Conservation (phyloP, 2,888 invertebrate genomes). For the Lasioglossum pauxillum region DNA sequence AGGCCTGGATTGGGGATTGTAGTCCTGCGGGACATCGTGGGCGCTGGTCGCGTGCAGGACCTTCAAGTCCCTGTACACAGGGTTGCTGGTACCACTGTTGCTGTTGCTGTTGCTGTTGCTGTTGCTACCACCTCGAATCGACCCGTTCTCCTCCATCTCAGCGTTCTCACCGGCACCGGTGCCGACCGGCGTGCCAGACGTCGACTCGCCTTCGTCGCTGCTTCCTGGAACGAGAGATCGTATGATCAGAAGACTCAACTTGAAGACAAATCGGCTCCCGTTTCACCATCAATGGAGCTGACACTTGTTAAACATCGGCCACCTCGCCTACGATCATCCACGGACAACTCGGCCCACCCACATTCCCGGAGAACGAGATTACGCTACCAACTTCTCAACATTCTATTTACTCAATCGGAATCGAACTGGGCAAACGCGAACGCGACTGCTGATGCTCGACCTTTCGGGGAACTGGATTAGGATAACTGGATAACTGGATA, state of each 20-base stretch:
- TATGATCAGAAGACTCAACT: neutral
- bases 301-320: neutral
- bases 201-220: slow-evolving; percentile 87
- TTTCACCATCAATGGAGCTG: neutral
- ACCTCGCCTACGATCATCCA: neutral
- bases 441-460: slow-evolving; percentile 33
- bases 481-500: no score
- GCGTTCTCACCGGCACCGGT: slow-evolving; percentile 84
- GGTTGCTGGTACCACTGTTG: slow-evolving; percentile 57
- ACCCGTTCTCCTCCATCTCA: slow-evolving; percentile 85
- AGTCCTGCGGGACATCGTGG: slow-evolving; percentile 74
- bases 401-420: slow-evolving; percentile 46
- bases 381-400: neutral
- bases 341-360: slow-evolving; percentile 12
- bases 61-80: slow-evolving; percentile 74
- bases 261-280: neutral
- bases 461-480: slow-evolving; percentile 21
- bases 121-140: slow-evolving; percentile 61
- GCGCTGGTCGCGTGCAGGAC: slow-evolving; percentile 69
- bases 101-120: slow-evolving; percentile 47
- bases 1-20: slow-evolving; percentile 65
- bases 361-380: neutral
- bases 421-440: slow-evolving; percentile 3
- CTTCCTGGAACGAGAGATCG: slow-evolving; percentile 77
- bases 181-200: slow-evolving; percentile 78